Evolutionary conservation across 2,797 vertebrate species (phyloP), one percentile per base, ranked within the genome.

Genomic region (Holocentrus rufus): DNA sequence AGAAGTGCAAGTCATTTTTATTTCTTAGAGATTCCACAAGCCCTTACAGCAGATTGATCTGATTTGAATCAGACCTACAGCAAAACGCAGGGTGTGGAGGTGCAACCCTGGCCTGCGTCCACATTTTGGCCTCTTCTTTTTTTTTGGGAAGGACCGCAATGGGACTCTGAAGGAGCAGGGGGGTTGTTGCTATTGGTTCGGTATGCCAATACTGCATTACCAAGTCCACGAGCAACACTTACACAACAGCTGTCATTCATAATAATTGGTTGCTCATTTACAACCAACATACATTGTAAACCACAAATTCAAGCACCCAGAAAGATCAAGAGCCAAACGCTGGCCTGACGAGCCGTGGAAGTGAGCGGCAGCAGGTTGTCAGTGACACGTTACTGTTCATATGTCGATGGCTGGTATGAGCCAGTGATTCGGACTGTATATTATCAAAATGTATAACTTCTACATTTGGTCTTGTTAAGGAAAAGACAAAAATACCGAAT

Each of bases 21-120:
- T 4, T 30, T 17, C 15, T 30, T 55, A 17, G 6, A 27, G 34
- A 47, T n/a, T 25, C 46, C 17, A 2, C 20, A 2, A 69, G 50
- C 10, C 9, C 23, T 36, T 50, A 30, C 13, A 55, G 23, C 14
- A 23, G 22, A 64, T 70, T 53, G 25, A 11, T 55, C 5, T 25
- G 23, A 47, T 34, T 27, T 44, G 4, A 42, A 55, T 59, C 17
- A 60, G 44, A 56, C 7, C 14, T 23, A 39, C 3, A 67, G 61
- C 30, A 42, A 39, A 72, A 58, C n/a, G 50, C 47, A 69, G 73
- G 79, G 74, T 69, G 80, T 58, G 75, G 70, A 78, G 49, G 39
- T 17, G 11, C 5, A 23, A n/a, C 50, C 30, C 57, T 64, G 23
- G 72, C 1, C 42, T 34, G 34, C 6, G 2, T 8, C 31, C 10